Conservation (phyloP, 2,888 invertebrate genomes). For the Pandemis corylana region DNA sequence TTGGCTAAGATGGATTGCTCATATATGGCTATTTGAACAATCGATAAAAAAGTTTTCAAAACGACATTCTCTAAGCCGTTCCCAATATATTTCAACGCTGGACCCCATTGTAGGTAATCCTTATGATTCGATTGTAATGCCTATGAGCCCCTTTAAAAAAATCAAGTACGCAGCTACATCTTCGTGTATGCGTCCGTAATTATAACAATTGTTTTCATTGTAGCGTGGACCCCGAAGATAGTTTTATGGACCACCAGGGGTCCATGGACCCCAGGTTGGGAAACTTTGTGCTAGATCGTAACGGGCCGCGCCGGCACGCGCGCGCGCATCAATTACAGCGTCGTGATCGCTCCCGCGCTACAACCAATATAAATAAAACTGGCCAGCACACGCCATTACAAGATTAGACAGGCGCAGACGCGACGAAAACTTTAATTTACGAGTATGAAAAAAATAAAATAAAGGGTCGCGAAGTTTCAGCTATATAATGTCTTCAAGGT, state of each 20-base stretch:
- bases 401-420: conserved; percentile 32
- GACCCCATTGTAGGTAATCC: too few relatives aligned
- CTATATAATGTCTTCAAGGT: too few relatives aligned
- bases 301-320: conserved; percentile 62
- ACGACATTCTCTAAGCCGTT: too few relatives aligned
- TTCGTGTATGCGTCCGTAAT: too few relatives aligned
- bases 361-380: conserved; percentile 81
- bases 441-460: not conserved
- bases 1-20: conserved; percentile 47
- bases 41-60: conserved; percentile 1
- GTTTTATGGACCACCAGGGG: not conserved
- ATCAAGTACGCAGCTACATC: too few relatives aligned
- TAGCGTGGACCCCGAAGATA: not conserved
- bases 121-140: too few relatives aligned
- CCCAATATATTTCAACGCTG: too few relatives aligned
- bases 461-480: too few relatives aligned
- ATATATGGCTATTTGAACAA: conserved; percentile 33
- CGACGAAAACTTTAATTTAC: conserved; percentile 15
- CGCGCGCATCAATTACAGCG: conserved; percentile 81
- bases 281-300: conserved; percentile 24
- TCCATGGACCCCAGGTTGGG: not conserved
- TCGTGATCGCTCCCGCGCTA: conserved; percentile 83
- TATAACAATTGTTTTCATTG: not conserved
- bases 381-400: conserved; percentile 62
- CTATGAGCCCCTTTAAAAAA: too few relatives aligned